Percentiles rank a stretch among this genome's conserved stretches.
phyloP scores from a whole-genome alignment of 2,797 vertebrate species.

The Mormyrops attenuatus region DNA sequence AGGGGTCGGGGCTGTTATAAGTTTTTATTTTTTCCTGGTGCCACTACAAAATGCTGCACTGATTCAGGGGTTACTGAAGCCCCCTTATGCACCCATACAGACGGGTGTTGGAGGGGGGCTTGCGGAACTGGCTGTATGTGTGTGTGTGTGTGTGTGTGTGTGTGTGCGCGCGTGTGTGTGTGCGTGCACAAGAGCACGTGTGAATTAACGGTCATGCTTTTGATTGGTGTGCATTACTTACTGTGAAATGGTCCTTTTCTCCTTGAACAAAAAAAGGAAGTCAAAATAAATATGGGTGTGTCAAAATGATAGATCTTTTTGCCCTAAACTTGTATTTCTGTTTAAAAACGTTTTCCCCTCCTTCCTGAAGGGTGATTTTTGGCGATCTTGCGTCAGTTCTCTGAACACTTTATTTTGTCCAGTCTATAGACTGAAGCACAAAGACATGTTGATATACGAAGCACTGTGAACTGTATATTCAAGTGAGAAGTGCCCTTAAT shows the following conservation, averaged over 20 bases:
- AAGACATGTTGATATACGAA: neutral
- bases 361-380: neutral
- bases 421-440: slow-evolving; percentile 9
- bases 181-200: slow-evolving; percentile 30
- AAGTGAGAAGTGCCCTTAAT: slow-evolving; percentile 10
- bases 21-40: slow-evolving; percentile 22
- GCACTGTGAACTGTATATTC: neutral
- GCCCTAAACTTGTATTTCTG: neutral
- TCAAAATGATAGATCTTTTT: slow-evolving; percentile 21
- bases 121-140: neutral
- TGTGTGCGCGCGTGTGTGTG: neutral
- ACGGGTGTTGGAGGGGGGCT: slow-evolving; percentile 29
- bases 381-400: neutral
- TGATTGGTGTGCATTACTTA: slow-evolving; percentile 32
- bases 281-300: slow-evolving; percentile 21
- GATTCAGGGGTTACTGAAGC: slow-evolving; percentile 16
- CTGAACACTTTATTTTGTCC: neutral
- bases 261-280: slow-evolving; percentile 8
- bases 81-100: slow-evolving; percentile 15
- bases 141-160: neutral
- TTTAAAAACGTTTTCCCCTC: neutral
- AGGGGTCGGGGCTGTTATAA: neutral
- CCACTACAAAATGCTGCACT: slow-evolving; percentile 45
- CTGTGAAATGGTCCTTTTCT: slow-evolving; percentile 35
- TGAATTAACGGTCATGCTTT: slow-evolving; percentile 30